phyloP scores from a whole-genome alignment of 2,113 vertebrate species.

The Dicaeum eximium region DNA sequence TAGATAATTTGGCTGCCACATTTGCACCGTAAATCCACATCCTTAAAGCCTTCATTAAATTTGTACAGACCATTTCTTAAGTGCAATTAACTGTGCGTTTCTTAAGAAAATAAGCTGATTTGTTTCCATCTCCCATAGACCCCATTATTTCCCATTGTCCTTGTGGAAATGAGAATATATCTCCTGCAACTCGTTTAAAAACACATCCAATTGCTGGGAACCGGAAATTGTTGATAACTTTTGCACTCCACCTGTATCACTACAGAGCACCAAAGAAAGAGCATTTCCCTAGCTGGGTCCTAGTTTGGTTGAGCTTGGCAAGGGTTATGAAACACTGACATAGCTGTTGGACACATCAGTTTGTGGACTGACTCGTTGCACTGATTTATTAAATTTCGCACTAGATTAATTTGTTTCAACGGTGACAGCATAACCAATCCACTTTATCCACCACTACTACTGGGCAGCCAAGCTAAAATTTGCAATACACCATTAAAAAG shows the following conservation, averaged over 20 bases:
- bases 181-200: not conserved
- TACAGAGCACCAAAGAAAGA: not conserved
- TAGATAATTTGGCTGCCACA: slow-evolving; percentile 60
- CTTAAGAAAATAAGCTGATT: slow-evolving; percentile 12
- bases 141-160: not conserved
- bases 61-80: slow-evolving; percentile 45
- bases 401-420: not conserved
- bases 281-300: not conserved
- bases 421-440: not conserved
- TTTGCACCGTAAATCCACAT: slow-evolving; percentile 44
- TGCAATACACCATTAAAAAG: not conserved
- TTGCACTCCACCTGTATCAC: not conserved
- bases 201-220: not conserved
- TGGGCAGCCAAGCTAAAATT: not conserved
- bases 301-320: not conserved
- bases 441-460: not conserved
- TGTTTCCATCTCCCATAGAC: not conserved
- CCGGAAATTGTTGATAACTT: not conserved
- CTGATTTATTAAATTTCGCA: not conserved
- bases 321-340: not conserved
- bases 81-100: not conserved
- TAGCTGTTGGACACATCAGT: not conserved
- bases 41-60: slow-evolving; percentile 51
- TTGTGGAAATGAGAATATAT: not conserved
- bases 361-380: not conserved